Percentiles rank a stretch among this genome's conserved stretches.
These are phyloP conservation scores for Lerista edwardsae DNA, from an alignment of 2,797 vertebrate genomes.

Conservation along the genomic window DNA sequence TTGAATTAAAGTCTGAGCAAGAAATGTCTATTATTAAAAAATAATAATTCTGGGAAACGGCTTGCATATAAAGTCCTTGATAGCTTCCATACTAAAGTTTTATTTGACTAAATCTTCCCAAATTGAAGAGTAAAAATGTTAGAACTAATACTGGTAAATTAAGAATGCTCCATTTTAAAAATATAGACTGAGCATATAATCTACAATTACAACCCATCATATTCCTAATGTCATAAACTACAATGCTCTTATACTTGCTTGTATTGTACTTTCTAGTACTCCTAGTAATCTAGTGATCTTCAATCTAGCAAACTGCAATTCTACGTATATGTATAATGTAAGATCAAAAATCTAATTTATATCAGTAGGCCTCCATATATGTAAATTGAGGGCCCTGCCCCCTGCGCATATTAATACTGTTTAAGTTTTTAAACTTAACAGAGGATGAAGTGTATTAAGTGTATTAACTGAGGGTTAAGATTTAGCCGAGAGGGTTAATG, in stretches of 20 bases:
- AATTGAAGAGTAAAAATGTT: constrained; percentile 21
- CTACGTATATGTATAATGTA: neutral
- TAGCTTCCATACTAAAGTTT: constrained; percentile 14
- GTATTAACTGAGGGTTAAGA: no score
- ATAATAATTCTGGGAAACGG: constrained; percentile 42
- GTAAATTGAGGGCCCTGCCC: no score
- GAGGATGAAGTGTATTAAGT: no score
- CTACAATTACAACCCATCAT: neutral
- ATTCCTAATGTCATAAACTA: neutral
- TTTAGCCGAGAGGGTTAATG: no score
- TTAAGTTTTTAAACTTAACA: no score
- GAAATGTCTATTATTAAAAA: constrained; percentile 54
- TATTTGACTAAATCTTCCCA: constrained; percentile 31
- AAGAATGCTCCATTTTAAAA: neutral
- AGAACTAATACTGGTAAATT: neutral
- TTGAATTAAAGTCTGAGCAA: constrained; percentile 53
- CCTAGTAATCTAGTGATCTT: no score
- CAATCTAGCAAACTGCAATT: neutral
- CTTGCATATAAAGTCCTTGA: no score
- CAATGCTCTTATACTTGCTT: neutral
- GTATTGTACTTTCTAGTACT: no score
- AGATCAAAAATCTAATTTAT: neutral
- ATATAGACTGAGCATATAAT: neutral
- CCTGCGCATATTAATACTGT: no score
- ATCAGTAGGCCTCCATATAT: no score